Conservation (phyloP, 2,888 invertebrate species). For the Ischnura elegans region DNA sequence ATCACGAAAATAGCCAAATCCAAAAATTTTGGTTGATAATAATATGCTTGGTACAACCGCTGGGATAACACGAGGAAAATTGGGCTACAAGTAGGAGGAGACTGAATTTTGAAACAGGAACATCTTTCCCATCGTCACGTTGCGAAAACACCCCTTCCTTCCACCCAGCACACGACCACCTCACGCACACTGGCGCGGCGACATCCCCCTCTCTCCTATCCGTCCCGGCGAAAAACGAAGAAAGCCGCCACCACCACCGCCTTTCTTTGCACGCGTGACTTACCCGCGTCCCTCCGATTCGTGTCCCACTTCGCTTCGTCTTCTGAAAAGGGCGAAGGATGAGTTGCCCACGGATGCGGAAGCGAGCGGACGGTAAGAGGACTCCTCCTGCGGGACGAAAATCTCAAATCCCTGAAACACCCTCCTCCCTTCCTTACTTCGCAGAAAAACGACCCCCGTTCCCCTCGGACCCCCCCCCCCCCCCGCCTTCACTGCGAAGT, state of each 20-base stretch:
- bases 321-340: not conserved
- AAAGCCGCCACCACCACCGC: not conserved
- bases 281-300: slow-evolving; percentile 30
- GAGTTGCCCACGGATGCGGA: not conserved
- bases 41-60: too few species aligned
- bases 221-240: not conserved
- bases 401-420: not conserved
- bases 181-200: not conserved
- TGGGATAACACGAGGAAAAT: too few species aligned
- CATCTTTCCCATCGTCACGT: not conserved
- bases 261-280: slow-evolving; percentile 57
- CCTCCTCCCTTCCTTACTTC: not conserved
- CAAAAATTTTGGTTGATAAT: too few species aligned
- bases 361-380: slow-evolving; percentile 11
- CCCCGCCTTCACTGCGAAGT: not conserved
- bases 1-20: too few species aligned
- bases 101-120: not conserved
- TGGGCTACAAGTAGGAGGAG: not conserved
- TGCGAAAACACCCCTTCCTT: too few species aligned
- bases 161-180: too few species aligned
- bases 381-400: not conserved
- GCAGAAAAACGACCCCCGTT: not conserved
- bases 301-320: not conserved
- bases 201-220: not conserved
- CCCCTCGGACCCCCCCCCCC: not conserved